A percentile compares a stretch with the other conserved stretches of the same genome.
These are phyloP conservation scores for Mythimna loreyi DNA, from an alignment of 2,888 invertebrate species.

Conservation along the genomic window DNA sequence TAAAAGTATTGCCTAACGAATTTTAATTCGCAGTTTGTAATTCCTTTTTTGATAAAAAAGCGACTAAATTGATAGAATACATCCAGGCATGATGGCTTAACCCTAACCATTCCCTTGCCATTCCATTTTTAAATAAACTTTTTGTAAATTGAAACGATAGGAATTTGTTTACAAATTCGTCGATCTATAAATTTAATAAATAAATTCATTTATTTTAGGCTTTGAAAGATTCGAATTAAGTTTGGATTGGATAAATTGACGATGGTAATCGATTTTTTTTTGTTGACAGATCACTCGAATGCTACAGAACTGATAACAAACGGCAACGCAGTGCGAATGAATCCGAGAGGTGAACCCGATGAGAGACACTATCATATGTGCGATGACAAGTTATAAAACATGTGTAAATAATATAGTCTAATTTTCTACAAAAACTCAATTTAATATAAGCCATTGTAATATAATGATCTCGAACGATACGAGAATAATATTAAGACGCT, in stretches of 20 bases:
- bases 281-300: slow-evolving; percentile 79
- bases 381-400: slow-evolving; percentile 77
- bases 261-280: slow-evolving; percentile 43
- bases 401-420: slow-evolving; percentile 52
- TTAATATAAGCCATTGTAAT: slow-evolving; percentile 26
- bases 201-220: no score
- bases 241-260: no score
- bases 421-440: slow-evolving; percentile 44
- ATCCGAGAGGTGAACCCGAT: slow-evolving; percentile 75
- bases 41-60: not conserved
- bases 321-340: slow-evolving; percentile 78
- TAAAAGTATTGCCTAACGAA: slow-evolving; percentile 5
- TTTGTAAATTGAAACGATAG: not conserved
- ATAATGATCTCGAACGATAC: slow-evolving; percentile 25
- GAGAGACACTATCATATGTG: slow-evolving; percentile 70
- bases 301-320: slow-evolving; percentile 78
- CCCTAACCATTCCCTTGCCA: not conserved
- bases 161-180: not conserved
- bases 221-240: no score
- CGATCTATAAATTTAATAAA: not conserved
- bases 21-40: slow-evolving; percentile 9
- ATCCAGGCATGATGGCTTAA: slow-evolving; percentile 1
- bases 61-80: not conserved
- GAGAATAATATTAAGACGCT: slow-evolving; percentile 22
- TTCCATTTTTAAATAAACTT: slow-evolving; percentile 13